A percentile compares a stretch with the other conserved stretches of the same genome.
These are phyloP conservation scores for Encarsia formosa DNA, from an alignment of 2,888 invertebrate genomes.

Conservation along the genomic window DNA sequence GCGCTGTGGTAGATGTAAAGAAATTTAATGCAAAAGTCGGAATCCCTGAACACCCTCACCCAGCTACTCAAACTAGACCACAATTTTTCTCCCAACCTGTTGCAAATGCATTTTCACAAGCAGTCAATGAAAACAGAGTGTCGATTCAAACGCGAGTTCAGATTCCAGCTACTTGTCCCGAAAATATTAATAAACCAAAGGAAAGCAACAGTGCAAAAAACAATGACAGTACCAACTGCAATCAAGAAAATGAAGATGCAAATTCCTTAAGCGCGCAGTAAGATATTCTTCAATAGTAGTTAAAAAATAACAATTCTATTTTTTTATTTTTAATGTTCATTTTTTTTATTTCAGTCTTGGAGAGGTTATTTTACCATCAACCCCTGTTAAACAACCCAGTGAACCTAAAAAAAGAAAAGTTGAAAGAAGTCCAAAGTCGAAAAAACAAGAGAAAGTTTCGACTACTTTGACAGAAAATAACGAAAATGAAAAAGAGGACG, in stretches of 20 bases:
- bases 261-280: too few relatives aligned
- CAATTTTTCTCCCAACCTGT: conserved; percentile 17
- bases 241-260: conserved; percentile 2
- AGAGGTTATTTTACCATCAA: too few relatives aligned
- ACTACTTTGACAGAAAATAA: background rate
- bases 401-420: too few relatives aligned
- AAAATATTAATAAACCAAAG: conserved; percentile 10
- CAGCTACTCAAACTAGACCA: background rate
- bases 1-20: conserved; percentile 59
- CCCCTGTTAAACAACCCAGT: too few relatives aligned
- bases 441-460: too few relatives aligned
- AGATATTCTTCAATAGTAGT: too few relatives aligned
- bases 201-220: conserved; percentile 1
- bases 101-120: conserved; percentile 6
- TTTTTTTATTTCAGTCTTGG: too few relatives aligned
- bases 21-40: conserved; percentile 23
- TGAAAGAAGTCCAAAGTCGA: too few relatives aligned
- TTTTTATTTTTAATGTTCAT: too few relatives aligned
- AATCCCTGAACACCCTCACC: conserved; percentile 6
- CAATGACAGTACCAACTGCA: background rate
- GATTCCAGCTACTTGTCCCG: conserved; percentile 21
- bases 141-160: background rate
- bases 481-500: background rate
- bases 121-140: conserved; percentile 8
- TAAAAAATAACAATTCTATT: too few relatives aligned